Evolutionary conservation across 2,797 vertebrate genomes (phyloP), one percentile per base, ranked within the genome.

Genomic region (Selene dorsalis): DNA sequence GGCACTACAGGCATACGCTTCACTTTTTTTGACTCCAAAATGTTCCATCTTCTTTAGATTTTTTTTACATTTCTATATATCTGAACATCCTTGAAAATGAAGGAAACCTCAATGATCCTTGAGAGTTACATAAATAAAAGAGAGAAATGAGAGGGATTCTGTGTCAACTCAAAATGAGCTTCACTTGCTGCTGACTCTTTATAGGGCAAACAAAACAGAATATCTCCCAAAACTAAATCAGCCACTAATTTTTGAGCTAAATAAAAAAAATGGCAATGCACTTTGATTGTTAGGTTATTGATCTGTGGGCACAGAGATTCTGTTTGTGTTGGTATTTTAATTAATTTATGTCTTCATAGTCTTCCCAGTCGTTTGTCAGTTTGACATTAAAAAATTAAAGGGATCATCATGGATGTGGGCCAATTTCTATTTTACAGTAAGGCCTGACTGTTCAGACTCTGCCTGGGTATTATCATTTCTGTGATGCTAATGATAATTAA

Each of bases 401-500:
- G 17, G 11, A 59, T 38, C 35, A 69, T 52, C 38, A 45, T 26
- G 17, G 26, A 48, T 39, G 53, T 9, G 14, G 55, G 45, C 11
- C 24, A 45, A 48, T 24, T 20, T 16, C 50, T 39, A 30, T 32
- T 65, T 50, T 71, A 8, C 22, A 35, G 18, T 38, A 48, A 30
- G 20, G 22, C 24, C 22, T 71, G 17, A 24, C 41, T 38, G 43
- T 14, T 56, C 45, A 59, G 20, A 26, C 35, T 38, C 53, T 28
- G 2, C 17, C 39, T 41, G 12, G 14, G 4, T 16, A 14, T 43
- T 16, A 14, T 43, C 12, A 16, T 55, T 39, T 53, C 12, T 53
- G 43, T 28, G 28, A 69, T 16, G 62, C 30, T 73, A 41, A 53
- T 71, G 11, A 81, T 77, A 63, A 81, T 79, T 60, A 81, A 76